Evolutionary conservation across 2,113 vertebrate genomes (phyloP).

Genomic region (Silurus meridionalis): DNA sequence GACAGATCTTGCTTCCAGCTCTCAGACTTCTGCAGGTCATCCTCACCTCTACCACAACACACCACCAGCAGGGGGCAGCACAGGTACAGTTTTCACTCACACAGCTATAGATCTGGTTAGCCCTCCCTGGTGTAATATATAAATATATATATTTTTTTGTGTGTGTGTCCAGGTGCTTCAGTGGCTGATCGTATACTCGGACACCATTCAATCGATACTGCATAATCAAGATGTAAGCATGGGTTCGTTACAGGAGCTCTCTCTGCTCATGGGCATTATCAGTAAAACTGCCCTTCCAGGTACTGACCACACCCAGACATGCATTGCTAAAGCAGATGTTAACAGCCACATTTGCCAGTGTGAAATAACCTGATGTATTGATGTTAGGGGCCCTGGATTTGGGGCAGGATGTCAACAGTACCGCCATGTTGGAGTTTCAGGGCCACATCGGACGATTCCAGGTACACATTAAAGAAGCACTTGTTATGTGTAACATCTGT

Average conservation of each 20-base stretch:
- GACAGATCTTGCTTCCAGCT: slow-evolving; percentile 90
- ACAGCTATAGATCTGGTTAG: background rate
- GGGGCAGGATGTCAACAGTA: slow-evolving; percentile 80
- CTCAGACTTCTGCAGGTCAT: slow-evolving; percentile 90
- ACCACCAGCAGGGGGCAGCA: slow-evolving; percentile 91
- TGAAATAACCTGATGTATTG: slow-evolving; percentile 44
- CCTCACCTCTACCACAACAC: slow-evolving; percentile 88
- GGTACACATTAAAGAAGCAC: slow-evolving; percentile 66
- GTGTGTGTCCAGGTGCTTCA: slow-evolving; percentile 80
- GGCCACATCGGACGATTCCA: slow-evolving; percentile 93
- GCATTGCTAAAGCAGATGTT: background rate
- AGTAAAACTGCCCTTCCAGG: slow-evolving; percentile 96
- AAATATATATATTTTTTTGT: slow-evolving; percentile 18
- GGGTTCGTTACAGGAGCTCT: slow-evolving; percentile 88
- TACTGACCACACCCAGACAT: slow-evolving; percentile 51
- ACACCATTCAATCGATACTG: slow-evolving; percentile 90
- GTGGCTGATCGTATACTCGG: slow-evolving; percentile 92
- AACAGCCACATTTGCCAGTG: background rate
- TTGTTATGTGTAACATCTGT: background rate
- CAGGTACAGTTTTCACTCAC: slow-evolving; percentile 72
- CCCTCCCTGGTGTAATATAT: background rate
- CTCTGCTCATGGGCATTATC: slow-evolving; percentile 90
- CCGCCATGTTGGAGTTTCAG: slow-evolving; percentile 85
- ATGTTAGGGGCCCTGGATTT: slow-evolving; percentile 80
- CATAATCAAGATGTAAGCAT: slow-evolving; percentile 86